These are phyloP conservation scores for Epirrita christyi DNA, from an alignment of 2,888 invertebrate species.

Conservation along the genomic window DNA sequence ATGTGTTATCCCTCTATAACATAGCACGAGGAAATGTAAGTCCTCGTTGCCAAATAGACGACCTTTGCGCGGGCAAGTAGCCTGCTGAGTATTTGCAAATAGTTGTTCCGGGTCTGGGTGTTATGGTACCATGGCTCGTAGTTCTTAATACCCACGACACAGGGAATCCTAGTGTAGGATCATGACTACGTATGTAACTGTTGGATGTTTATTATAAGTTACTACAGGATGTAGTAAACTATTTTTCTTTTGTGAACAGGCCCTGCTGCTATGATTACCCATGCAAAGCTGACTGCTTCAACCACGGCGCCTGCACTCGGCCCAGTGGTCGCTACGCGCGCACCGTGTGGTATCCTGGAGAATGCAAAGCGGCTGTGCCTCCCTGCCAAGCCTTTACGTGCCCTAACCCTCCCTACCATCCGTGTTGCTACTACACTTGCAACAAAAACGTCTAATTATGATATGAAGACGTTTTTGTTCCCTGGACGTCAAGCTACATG, in stretches of 20 bases:
- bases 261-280: conserved; percentile 79
- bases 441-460: conserved; percentile 64
- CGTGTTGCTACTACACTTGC: conserved; percentile 73
- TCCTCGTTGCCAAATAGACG: too few relatives aligned
- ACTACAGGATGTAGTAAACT: too few relatives aligned
- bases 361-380: conserved; percentile 67
- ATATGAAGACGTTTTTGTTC: not conserved
- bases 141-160: too few relatives aligned
- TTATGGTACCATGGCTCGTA: too few relatives aligned
- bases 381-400: conserved; percentile 77
- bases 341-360: conserved; percentile 77
- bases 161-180: too few relatives aligned
- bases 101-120: too few relatives aligned
- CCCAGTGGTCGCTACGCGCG: conserved; percentile 76
- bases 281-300: conserved; percentile 79
- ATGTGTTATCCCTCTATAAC: too few relatives aligned
- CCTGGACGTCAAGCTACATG: not conserved
- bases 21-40: too few relatives aligned
- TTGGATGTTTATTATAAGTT: too few relatives aligned
- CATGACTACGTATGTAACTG: too few relatives aligned
- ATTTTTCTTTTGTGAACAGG: conserved; percentile 47
- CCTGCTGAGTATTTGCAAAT: too few relatives aligned
- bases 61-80: too few relatives aligned
- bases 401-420: conserved; percentile 76
- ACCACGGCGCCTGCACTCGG: conserved; percentile 72